Conservation (phyloP, 2,797 vertebrate species). For the Bradypus variegatus region DNA sequence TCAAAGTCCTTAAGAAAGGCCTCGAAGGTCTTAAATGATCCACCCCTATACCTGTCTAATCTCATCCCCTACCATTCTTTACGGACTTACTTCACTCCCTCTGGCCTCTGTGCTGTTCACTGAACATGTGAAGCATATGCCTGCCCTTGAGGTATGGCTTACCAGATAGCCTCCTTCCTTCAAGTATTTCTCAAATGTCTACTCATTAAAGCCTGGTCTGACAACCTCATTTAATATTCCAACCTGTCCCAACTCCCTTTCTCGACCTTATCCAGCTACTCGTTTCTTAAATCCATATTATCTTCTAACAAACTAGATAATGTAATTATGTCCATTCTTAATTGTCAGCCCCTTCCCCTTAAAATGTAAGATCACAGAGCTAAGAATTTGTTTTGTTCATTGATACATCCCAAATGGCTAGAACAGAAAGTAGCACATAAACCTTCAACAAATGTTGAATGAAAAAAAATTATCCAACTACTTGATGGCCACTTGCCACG, state of each 20-base stretch:
- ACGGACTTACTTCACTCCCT: neutral
- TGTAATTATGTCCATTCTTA: neutral
- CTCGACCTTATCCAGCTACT: neutral
- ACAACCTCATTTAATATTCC: neutral
- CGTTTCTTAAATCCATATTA: neutral
- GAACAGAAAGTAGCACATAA: neutral
- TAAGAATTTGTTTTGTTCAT: neutral
- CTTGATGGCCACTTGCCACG: conserved; percentile 16
- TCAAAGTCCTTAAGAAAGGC: neutral
- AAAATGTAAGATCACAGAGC: neutral
- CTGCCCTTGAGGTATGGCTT: neutral
- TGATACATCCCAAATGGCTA: neutral
- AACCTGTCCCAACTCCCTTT: neutral
- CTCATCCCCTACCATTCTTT: neutral
- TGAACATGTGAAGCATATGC: neutral
- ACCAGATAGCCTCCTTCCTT: neutral
- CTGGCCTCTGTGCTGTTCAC: neutral
- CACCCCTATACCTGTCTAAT: neutral
- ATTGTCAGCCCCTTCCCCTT: neutral
- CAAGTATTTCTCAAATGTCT: neutral
- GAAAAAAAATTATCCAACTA: neutral
- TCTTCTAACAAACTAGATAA: neutral
- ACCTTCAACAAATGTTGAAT: neutral
- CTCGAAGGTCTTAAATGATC: neutral
- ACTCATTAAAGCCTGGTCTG: neutral